Conservation (phyloP, 2,888 invertebrate species). For the Diarsia mendica region DNA sequence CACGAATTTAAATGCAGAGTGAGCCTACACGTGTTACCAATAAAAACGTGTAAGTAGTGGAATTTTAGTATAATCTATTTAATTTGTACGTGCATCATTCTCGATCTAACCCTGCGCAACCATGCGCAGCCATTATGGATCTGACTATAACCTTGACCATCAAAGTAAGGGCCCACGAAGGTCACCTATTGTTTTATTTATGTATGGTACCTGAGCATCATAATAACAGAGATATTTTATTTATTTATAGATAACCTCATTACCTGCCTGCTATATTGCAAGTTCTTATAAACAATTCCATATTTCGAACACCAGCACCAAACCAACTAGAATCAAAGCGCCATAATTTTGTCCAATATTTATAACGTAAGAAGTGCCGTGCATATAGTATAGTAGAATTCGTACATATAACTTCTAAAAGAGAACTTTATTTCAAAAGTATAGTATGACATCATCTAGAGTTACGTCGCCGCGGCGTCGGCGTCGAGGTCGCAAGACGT, state of each 20-base stretch:
- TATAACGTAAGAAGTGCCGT: conserved; percentile 47
- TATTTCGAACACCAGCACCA: background rate
- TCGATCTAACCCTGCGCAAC: conserved; percentile 2
- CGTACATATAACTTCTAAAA: conserved; percentile 51
- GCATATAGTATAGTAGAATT: conserved; percentile 27
- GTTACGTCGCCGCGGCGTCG: conserved; percentile 64
- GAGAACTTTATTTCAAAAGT: conserved; percentile 68
- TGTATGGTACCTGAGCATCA: conserved; percentile 11
- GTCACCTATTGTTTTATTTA: conserved; percentile 56
- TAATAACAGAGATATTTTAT: conserved; percentile 22
- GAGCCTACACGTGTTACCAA: conserved; percentile 2
- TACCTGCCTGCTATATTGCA: background rate
- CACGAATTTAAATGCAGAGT: conserved; percentile 16
- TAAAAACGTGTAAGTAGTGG: background rate
- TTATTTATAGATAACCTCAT: conserved; percentile 3
- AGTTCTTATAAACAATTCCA: conserved; percentile 15
- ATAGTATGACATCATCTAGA: conserved; percentile 76
- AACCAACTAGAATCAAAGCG: background rate
- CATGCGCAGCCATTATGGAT: conserved; percentile 15
- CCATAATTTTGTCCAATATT: background rate
- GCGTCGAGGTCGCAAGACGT: conserved; percentile 69
- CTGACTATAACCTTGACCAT: conserved; percentile 55
- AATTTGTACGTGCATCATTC: conserved; percentile 11
- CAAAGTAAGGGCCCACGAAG: conserved; percentile 53
- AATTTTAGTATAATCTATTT: conserved; percentile 22